Base-by-base conservation (phyloP, 2,888 invertebrate genomes). In the Ophion slaviceki region DNA sequence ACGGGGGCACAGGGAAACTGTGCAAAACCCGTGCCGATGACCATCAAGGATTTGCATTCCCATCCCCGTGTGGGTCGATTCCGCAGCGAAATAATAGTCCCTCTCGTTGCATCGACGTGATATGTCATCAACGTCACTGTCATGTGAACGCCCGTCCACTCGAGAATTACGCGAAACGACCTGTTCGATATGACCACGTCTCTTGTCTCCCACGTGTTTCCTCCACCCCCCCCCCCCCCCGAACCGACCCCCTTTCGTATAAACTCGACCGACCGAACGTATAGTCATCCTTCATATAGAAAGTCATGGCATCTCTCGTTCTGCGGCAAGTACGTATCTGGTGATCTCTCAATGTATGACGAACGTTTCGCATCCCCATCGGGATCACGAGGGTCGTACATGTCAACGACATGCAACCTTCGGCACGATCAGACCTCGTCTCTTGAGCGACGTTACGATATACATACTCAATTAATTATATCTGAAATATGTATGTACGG, bases 41-140 rank as follows among this genome's bases (percentile, higher is more conserved):
- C 2, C 14, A 14, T 11, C 47, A 47, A 47, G 14, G 47, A 47
- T 47, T 47, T 47, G 47, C 47, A 47, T 47, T 14, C 47, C 47
- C 47, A 47, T 47, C 47, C 11, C 14, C 47, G 20, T 24, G 20
- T 61, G 24, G 2, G 1, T 61, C 11, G 61, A 61, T 24, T 8
- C 57, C 57, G 3, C 7, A 32, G 6, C n/a, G 28, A 32, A 57
- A 71, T 53, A 53, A 71, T 71, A 47, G 53, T 71, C 57, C 61
- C 53, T 82, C 78, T 83, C 80, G 45, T 53, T 61, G 80, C 62
- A 66, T 67, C 86, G 77, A 86, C 87, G 89, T 87, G 90, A 91
- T 91, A 91, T 89, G 89, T 92, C 91, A 92, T 92, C 92, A 92
- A 90, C 90, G 92, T 92, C 92, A 92, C 90, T 91, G 91, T 90